Base-by-base conservation (phyloP, 2,888 invertebrate genomes). In the Penaeus monodon region DNA sequence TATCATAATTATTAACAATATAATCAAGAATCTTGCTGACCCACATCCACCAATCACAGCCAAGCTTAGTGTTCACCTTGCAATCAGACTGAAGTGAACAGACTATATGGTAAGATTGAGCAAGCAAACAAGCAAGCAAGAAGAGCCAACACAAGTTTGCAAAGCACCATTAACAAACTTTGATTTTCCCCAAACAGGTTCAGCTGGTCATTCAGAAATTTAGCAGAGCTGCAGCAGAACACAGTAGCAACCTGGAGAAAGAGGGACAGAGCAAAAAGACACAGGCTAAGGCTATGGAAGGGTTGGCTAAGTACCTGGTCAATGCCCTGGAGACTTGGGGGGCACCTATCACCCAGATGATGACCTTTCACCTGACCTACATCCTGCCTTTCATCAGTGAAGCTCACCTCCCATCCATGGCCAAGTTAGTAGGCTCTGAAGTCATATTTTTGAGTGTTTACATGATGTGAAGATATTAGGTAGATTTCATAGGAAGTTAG, bases 181-280 rank as follows among this genome's bases (percentile, higher is more conserved):
- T 3, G 8, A 76, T 76, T 24, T 33, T 38, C 20, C 38, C 29
- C 2, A 33, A 74, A 22, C 86, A 86, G 86, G 74, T 86, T 24
- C 86, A 86, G 79, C 78, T 86, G 10, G 78, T 86, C 22, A 77
- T 86, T 65, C 86, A 86, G 64, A 86, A 86, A 57, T 73, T 86
- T 63, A 78, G 86, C 27, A 70, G 49, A 38, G 77, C 65, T 2
- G 63, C 78, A 3, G 73, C 70, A 29, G 78, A 73, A 38, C 78
- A 83, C 29, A 66, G 79, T 24, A 86, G 44, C 49, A 27, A 33
- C 73, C 22, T 57, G 22, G 4, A 49, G 27, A 20, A 7, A 29
- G 44, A 78, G 33, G n/a, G 73, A 1, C 22, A 27, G 27, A 63
- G 14, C 29, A 29, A 38, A 22, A 57, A 24, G n/a, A 8, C 65